Evolutionary conservation across 2,888 invertebrate species (phyloP).

Genomic region (Graphium colonna): DNA sequence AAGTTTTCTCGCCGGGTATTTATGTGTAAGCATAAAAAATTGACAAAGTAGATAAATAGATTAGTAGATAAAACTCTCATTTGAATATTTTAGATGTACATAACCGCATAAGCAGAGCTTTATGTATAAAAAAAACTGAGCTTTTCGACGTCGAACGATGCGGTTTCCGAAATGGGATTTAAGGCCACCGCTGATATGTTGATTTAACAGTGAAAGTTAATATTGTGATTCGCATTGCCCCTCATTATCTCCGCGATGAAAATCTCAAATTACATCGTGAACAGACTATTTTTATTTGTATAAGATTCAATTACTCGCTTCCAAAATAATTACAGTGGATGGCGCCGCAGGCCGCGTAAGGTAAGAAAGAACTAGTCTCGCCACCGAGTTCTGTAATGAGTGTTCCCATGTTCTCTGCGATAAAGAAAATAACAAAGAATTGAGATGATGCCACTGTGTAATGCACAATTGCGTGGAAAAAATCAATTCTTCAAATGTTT

Average conservation of each 20-base stretch:
- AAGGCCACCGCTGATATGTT: constrained; percentile 56
- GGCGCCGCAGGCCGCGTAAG: constrained; percentile 44
- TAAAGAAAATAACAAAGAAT: constrained; percentile 41
- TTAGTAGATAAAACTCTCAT: too few species aligned
- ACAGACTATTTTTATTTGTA: constrained; percentile 68
- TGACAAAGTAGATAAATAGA: too few species aligned
- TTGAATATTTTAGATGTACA: background rate
- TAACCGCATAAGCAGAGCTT: too few species aligned
- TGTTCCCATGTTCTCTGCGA: constrained; percentile 28
- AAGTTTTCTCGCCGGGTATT: too few species aligned
- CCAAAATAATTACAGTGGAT: constrained; percentile 49
- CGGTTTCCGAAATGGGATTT: constrained; percentile 66
- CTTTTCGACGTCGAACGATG: constrained; percentile 60
- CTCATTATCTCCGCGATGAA: constrained; percentile 69
- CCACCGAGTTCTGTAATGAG: constrained; percentile 41
- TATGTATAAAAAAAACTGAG: background rate
- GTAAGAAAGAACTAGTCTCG: constrained; percentile 49
- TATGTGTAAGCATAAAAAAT: too few species aligned
- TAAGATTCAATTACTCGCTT: constrained; percentile 66
- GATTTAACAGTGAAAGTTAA: constrained; percentile 70
- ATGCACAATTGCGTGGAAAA: background rate
- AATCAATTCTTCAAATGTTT: background rate
- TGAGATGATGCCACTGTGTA: constrained; percentile 1
- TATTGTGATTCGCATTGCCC: constrained; percentile 60
- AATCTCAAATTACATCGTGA: constrained; percentile 70